phyloP scores from a whole-genome alignment of 2,113 vertebrate genomes.

The Labeo catla region DNA sequence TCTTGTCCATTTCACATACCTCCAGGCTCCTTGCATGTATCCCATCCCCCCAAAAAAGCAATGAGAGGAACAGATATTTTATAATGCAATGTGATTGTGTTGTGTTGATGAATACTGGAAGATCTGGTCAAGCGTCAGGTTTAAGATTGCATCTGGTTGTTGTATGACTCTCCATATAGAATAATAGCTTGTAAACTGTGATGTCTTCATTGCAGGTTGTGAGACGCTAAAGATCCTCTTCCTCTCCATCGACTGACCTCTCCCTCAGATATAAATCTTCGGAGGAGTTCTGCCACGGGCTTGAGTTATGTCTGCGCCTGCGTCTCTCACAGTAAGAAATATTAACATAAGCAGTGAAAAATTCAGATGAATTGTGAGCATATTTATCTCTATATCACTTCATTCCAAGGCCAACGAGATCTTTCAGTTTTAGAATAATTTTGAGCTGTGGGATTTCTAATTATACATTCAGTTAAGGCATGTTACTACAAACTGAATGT shows the following conservation, averaged over 20 bases:
- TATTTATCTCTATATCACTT: constrained; percentile 31
- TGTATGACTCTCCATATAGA: not conserved
- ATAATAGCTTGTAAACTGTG: not conserved
- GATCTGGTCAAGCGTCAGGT: not conserved
- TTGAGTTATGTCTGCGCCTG: constrained; percentile 11
- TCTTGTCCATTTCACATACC: constrained; percentile 45
- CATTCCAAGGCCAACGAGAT: not conserved
- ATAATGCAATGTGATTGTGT: constrained; percentile 3
- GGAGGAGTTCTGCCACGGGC: constrained; percentile 8
- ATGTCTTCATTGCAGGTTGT: constrained; percentile 37
- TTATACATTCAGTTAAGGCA: not conserved
- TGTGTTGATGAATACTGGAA: not conserved
- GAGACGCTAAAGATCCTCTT: constrained; percentile 43
- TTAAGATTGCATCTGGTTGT: not conserved
- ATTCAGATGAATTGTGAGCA: constrained; percentile 28
- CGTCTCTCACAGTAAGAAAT: not conserved
- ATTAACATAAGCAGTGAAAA: not conserved
- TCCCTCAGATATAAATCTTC: constrained; percentile 50
- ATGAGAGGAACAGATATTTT: constrained; percentile 13
- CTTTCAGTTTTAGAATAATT: not conserved
- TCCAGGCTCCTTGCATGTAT: constrained; percentile 46
- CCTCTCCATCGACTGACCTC: constrained; percentile 42
- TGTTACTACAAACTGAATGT: constrained; percentile 21
- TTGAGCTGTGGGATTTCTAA: constrained; percentile 10
- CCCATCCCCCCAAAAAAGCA: constrained; percentile 45